Evolutionary conservation across 2,113 vertebrate species (phyloP).

Genomic region (Prionailurus bengalensis): DNA sequence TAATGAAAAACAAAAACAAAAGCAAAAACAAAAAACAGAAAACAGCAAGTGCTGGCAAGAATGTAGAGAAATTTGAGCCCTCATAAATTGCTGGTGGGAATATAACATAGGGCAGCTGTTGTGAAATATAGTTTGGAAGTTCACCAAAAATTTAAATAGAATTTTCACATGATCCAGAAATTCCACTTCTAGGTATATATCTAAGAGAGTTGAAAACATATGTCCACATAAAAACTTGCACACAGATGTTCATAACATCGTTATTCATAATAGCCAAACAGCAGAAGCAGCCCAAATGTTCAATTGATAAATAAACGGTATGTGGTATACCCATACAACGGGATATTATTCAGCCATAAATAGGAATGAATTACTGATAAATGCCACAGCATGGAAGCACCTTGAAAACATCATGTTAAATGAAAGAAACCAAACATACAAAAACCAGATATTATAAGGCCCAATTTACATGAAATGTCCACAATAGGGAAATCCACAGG

Average conservation of each 20-base stretch:
- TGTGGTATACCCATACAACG: not conserved
- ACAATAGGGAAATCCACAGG: not conserved
- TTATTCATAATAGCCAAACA: not conserved
- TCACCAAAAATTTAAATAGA: not conserved
- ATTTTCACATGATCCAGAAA: not conserved
- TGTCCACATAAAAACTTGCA: not conserved
- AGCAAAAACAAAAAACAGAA: not conserved
- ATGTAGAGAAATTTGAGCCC: not conserved
- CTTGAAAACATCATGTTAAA: not conserved
- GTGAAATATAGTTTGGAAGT: not conserved
- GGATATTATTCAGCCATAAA: not conserved
- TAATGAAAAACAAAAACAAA: not conserved
- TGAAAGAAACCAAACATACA: not conserved
- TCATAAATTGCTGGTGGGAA: not conserved
- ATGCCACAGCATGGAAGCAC: not conserved
- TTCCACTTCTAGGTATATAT: not conserved
- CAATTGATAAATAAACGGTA: not conserved
- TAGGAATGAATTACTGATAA: not conserved
- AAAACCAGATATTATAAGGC: not conserved
- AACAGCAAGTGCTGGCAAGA: not conserved
- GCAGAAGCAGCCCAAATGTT: not conserved
- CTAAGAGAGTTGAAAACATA: not conserved
- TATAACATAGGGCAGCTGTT: not conserved
- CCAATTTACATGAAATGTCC: not conserved
- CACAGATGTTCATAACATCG: not conserved